Evolutionary conservation across 2,888 invertebrate species (phyloP).

Genomic region (Flabesymbios commensalis): DNA sequence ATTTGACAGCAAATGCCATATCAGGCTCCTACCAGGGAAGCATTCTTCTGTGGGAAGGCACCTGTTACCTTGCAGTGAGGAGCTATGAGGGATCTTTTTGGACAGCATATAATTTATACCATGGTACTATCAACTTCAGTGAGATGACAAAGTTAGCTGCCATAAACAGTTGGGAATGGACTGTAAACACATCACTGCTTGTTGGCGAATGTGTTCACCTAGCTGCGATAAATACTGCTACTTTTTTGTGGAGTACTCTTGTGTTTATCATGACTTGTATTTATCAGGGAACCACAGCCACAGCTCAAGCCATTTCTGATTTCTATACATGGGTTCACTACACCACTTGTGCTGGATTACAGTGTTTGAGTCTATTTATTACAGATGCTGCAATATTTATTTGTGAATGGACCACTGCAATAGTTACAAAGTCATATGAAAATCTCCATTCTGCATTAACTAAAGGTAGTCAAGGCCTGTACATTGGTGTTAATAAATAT

Average conservation of each 20-base stretch:
- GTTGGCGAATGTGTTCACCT: neutral
- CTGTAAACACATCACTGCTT: neutral
- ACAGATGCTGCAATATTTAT: neutral
- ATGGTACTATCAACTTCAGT: slow-evolving; percentile 4
- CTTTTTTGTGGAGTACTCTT: too few species aligned
- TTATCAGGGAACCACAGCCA: neutral
- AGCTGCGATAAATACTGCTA: neutral
- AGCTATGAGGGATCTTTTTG: slow-evolving; percentile 20
- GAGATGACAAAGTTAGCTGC: neutral
- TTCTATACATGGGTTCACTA: neutral
- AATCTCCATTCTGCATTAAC: too few species aligned
- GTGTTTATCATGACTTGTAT: neutral
- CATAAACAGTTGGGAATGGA: slow-evolving; percentile 5
- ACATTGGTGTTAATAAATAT: slow-evolving; percentile 23
- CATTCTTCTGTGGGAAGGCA: slow-evolving; percentile 23
- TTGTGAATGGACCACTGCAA: slow-evolving; percentile 6
- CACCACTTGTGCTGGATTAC: neutral
- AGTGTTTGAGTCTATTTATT: too few species aligned
- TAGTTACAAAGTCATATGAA: slow-evolving; percentile 2
- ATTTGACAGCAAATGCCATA: neutral
- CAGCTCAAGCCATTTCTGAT: neutral
- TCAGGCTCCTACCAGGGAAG: slow-evolving; percentile 11
- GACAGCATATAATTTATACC: neutral
- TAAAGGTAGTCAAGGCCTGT: slow-evolving; percentile 14
- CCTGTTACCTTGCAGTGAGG: slow-evolving; percentile 8